Conservation (phyloP, 2,113 vertebrate species). For the Pandion haliaetus region DNA sequence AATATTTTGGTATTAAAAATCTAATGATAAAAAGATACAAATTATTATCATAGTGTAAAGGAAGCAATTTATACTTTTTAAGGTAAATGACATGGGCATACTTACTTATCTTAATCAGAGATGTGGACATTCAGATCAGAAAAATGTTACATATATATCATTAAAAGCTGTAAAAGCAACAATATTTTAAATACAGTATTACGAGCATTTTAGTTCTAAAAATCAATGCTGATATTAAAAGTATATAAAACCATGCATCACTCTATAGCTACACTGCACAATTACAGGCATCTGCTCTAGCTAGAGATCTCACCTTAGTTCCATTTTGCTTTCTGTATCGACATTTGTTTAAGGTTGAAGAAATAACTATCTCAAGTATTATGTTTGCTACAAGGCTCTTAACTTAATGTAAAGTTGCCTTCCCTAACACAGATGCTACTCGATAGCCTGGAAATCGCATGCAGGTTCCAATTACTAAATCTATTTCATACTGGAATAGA, state of each 20-base stretch:
- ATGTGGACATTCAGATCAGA: neutral
- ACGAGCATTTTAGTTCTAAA: neutral
- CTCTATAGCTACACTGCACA: neutral
- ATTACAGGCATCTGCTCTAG: neutral
- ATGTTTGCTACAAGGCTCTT: neutral
- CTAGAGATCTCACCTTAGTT: neutral
- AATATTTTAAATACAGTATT: neutral
- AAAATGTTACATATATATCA: neutral
- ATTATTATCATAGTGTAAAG: neutral
- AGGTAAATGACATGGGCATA: neutral
- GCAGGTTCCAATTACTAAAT: neutral
- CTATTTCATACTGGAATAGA: neutral
- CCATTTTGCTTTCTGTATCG: neutral
- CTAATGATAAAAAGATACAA: neutral
- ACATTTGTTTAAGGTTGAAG: neutral
- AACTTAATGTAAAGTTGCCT: neutral
- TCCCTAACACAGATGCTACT: neutral
- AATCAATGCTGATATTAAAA: neutral
- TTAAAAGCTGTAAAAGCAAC: neutral
- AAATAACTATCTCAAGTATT: neutral
- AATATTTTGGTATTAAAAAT: neutral
- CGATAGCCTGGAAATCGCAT: neutral
- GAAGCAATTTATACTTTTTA: neutral
- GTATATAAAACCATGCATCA: neutral
- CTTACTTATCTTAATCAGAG: neutral